Base-by-base conservation (phyloP, 1,140 invertebrate species). In the Drosophila ficusphila region DNA sequence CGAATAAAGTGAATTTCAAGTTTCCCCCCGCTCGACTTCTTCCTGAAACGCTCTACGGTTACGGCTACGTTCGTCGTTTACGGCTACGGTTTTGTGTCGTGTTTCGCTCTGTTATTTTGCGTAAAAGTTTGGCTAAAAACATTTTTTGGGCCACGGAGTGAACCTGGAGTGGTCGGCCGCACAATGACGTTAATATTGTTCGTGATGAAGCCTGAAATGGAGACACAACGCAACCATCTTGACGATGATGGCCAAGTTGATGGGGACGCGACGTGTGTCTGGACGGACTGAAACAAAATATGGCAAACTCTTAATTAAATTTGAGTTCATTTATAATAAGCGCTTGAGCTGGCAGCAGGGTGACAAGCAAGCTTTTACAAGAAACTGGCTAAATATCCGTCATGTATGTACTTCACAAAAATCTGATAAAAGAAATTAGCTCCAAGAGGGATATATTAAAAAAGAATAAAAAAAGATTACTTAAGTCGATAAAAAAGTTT, bases 321-420 rank as follows among this genome's bases (percentile, higher is more conserved):
- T 88, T 82, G 8, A 89, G 74, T 88, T 88, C 83, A 89, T 88
- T 88, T 82, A 75, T 78, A 68, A 88, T 76, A 69, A 79, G 68
- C 68, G 56, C 70, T 58, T 47, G 27, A 58, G 53, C 60, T 25
- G 23, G 58, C 49, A 62, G 31, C 38, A 36, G 29, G 25, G 39
- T 61, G 56, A 61, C 56, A 61, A 12, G 39, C 56, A 46, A 56
- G 53, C 53, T 34, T 39, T 65, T 57, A 9, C 29, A 25, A 39
- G 27, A 21, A 70, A 8, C 14, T 52, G 1, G 18, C 5, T 2
- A 0, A 11, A 46, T 56, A 29, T 23, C 25, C 27, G 16, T 29
- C 7, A 19, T n/a, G n/a, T n/a, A 12, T 27, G 38, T 25, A 47
- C 23, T 34, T n/a, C 4, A 7, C 8, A 33, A 65, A 41, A 41